These are phyloP conservation scores for Griposia aprilina DNA, from an alignment of 2,888 invertebrate species.

Conservation along the genomic window DNA sequence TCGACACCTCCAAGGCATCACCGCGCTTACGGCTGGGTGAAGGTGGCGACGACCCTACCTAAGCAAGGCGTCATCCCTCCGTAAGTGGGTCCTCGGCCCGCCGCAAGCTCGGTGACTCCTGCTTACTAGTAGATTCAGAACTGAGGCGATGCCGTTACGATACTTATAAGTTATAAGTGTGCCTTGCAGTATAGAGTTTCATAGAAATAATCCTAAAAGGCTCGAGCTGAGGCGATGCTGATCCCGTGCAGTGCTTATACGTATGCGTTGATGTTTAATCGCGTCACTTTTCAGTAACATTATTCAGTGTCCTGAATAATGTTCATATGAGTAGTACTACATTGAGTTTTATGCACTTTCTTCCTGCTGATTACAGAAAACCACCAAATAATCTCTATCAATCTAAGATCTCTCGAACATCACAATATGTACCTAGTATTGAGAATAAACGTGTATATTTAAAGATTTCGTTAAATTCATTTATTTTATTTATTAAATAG, in stretches of 20 bases:
- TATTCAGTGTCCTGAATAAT: too few species aligned
- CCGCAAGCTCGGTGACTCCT: not conserved
- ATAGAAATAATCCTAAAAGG: not conserved
- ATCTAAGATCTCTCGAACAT: not conserved
- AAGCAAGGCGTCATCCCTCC: not conserved
- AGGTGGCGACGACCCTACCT: too few species aligned
- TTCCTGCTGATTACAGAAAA: not conserved
- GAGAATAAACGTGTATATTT: too few species aligned
- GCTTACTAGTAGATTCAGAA: not conserved
- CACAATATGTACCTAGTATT: too few species aligned
- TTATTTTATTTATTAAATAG: not conserved
- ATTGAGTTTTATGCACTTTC: not conserved
- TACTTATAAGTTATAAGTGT: not conserved
- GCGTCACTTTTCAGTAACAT: too few species aligned
- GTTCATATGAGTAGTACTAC: not conserved
- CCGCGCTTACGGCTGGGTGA: not conserved
- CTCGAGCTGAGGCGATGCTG: too few species aligned
- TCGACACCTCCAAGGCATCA: not conserved
- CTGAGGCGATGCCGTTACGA: not conserved
- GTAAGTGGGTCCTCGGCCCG: not conserved
- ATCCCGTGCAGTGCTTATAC: too few species aligned
- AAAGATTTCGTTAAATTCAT: not conserved
- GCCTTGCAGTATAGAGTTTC: not conserved
- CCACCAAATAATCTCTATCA: not conserved
- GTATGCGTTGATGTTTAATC: not conserved